Evolutionary conservation across 1,140 invertebrate species (phyloP).

Genomic region (Phymorhynchus buccinoides): DNA sequence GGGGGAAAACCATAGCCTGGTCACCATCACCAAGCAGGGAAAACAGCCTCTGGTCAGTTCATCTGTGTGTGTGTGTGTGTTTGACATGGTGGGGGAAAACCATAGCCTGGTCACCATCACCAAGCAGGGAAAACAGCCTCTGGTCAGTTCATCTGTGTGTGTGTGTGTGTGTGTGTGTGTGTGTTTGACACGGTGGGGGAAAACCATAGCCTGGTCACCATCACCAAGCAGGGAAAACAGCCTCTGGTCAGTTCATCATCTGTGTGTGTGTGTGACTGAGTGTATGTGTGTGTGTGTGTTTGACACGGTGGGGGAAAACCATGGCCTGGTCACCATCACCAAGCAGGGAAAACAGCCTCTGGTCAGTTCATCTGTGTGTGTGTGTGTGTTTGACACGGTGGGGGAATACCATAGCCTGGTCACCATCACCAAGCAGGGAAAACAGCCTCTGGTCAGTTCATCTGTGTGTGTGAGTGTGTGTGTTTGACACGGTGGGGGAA

Average conservation of each 20-base stretch:
- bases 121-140: too few relatives aligned
- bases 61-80: slow-evolving; percentile 34
- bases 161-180: slow-evolving; percentile 27
- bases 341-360: slow-evolving; percentile 48
- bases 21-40: slow-evolving; percentile 47
- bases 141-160: slow-evolving; percentile 22
- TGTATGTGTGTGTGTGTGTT: slow-evolving; percentile 9
- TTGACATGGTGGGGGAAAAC: background rate
- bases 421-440: too few relatives aligned
- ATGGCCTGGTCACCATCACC: slow-evolving; percentile 45
- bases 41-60: slow-evolving; percentile 50
- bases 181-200: slow-evolving; percentile 18
- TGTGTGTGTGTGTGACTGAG: background rate
- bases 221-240: too few relatives aligned
- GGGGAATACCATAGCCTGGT: too few relatives aligned
- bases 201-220: too few relatives aligned
- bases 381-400: too few relatives aligned
- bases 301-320: slow-evolving; percentile 39
- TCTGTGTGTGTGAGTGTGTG: too few relatives aligned
- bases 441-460: too few relatives aligned
- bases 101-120: too few relatives aligned
- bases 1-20: slow-evolving; percentile 40
- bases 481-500: too few relatives aligned
- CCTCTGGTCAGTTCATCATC: too few relatives aligned
- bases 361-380: too few relatives aligned